phyloP scores from a whole-genome alignment of 2,113 vertebrate species.

The Actenoides lindsayi region DNA sequence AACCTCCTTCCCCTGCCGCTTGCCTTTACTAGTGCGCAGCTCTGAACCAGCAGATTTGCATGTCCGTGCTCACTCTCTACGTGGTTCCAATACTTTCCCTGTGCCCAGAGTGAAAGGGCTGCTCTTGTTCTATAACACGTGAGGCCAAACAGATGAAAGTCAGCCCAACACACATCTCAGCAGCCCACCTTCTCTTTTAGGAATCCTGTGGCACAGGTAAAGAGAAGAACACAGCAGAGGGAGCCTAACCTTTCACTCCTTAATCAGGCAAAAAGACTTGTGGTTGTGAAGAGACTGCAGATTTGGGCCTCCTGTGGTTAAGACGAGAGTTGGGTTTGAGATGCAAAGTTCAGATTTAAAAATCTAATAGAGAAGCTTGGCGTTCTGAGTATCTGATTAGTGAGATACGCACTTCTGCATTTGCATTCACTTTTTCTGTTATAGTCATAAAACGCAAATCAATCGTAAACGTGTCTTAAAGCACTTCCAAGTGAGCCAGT shows the following conservation, averaged over 20 bases:
- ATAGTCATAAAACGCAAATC: background rate
- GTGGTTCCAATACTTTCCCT: background rate
- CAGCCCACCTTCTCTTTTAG: background rate
- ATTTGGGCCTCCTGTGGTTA: slow-evolving; percentile 41
- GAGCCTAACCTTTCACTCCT: background rate
- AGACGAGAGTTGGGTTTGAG: slow-evolving; percentile 7
- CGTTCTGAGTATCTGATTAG: background rate
- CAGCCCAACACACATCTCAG: background rate
- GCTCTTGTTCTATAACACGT: background rate
- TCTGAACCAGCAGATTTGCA: background rate
- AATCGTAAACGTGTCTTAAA: background rate
- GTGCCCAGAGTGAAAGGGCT: background rate
- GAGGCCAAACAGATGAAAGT: background rate
- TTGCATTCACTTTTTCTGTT: background rate
- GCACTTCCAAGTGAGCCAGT: background rate
- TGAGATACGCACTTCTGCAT: background rate
- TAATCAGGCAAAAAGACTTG: background rate
- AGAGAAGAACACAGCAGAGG: background rate
- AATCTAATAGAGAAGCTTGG: background rate
- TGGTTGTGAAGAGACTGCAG: slow-evolving; percentile 13
- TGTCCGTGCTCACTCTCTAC: background rate
- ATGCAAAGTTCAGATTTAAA: slow-evolving; percentile 19
- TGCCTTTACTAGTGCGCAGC: background rate
- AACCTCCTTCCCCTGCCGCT: fast-evolving
- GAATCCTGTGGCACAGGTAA: background rate